phyloP scores from a whole-genome alignment of 1,140 invertebrate species.

The Wiebesia pumilae region DNA sequence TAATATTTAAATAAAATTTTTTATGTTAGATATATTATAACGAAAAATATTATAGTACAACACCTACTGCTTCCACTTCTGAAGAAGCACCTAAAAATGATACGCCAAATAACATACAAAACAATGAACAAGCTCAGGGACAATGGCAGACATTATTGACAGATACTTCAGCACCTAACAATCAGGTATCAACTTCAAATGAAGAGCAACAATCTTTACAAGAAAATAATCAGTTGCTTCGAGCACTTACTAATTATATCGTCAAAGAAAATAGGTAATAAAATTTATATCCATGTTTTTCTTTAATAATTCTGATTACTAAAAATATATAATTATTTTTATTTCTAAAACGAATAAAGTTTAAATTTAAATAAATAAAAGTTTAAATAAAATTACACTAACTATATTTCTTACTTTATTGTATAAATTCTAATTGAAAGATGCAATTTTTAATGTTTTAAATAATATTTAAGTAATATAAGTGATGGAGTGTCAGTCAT shows the following conservation, averaged over 20 bases:
- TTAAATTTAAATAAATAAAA: too few relatives aligned
- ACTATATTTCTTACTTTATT: neutral
- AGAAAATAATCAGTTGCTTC: slow-evolving; percentile 84
- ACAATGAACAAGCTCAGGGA: slow-evolving; percentile 63
- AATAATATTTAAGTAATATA: slow-evolving; percentile 70
- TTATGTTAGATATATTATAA: neutral
- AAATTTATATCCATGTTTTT: neutral
- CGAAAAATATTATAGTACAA: slow-evolving; percentile 40
- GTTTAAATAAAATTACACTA: too few relatives aligned
- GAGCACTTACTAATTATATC: slow-evolving; percentile 84
- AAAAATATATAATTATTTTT: too few relatives aligned
- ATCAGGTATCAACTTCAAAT: slow-evolving; percentile 63
- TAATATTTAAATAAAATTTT: neutral
- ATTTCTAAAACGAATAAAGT: too few relatives aligned
- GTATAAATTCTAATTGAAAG: neutral
- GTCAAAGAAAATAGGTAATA: slow-evolving; percentile 81
- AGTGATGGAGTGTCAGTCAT: slow-evolving; percentile 83
- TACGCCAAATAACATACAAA: slow-evolving; percentile 54
- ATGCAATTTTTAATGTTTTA: slow-evolving; percentile 2
- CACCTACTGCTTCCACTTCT: slow-evolving; percentile 28
- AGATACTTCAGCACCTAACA: slow-evolving; percentile 55
- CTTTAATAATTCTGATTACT: too few relatives aligned
- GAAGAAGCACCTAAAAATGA: slow-evolving; percentile 46
- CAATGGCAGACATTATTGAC: slow-evolving; percentile 62
- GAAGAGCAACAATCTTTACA: slow-evolving; percentile 74